Base-by-base conservation (phyloP, 2,797 vertebrate genomes). In the Chaetodon trifasciatus region DNA sequence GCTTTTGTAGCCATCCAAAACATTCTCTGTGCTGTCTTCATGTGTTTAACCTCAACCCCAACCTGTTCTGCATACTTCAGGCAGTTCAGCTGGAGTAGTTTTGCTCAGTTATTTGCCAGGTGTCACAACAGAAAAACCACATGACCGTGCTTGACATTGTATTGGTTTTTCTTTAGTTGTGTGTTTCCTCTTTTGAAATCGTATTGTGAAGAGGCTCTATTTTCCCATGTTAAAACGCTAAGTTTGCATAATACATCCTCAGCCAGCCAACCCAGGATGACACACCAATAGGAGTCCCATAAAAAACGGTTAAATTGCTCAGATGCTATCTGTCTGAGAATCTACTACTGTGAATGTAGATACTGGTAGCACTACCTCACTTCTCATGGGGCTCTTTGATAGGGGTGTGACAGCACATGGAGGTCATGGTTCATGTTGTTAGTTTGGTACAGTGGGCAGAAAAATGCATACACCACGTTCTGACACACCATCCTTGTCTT, bases 51-150 rank as follows among this genome's bases (percentile, higher is more conserved):
- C 78, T 55, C 56, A 65, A 62, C 35, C 21, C 52, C 44, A 60
- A 86, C 75, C 40, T 61, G 71, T 75, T 86, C 32, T 60, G 15
- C 21, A 55, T n/a, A 72, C 70, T 64, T 70, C 24, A 42, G 23
- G 44, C 37, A 4, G 21, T 58, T 57, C 46, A 42, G 28, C 28
- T 32, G 28, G 28, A 19, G 28, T 28, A 52, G 8, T 15, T 62
- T 46, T 58, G 4, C 52, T n/a, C 4, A 4, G 15, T 47, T 63
- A n/a, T 42, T 73, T 42, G 15, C 11, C 8, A 70, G 21, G 16
- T 42, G 63, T 57, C 10, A 46, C 32, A 57, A 21, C 37, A 8
- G 46, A 61, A 11, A 23, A 42, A 24, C 9, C 1, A 32, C 1
- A 32, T 52, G 10, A 67, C 39, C 1, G 9, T 23, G 21, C 9